These are phyloP conservation scores for Solenopsis fugax DNA, from an alignment of 1,140 invertebrate genomes.

Conservation along the genomic window DNA sequence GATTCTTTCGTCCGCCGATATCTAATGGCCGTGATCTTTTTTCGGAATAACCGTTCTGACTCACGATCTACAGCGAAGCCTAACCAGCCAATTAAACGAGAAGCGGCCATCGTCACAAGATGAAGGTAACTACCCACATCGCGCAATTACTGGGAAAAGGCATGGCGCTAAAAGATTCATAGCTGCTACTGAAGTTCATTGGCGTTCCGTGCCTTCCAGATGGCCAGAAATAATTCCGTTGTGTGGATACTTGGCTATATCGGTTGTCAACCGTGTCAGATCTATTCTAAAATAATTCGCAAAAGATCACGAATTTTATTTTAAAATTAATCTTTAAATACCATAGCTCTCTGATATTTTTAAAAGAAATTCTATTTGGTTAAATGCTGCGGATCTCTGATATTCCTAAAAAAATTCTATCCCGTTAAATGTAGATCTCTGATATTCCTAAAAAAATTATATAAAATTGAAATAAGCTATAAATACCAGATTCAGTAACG, in stretches of 20 bases:
- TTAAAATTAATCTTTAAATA: slow-evolving; percentile 14
- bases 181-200: slow-evolving; percentile 59
- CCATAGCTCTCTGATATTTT: neutral
- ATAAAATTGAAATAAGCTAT: neutral
- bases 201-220: neutral
- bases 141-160: slow-evolving; percentile 75
- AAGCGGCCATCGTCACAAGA: slow-evolving; percentile 64
- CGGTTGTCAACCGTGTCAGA: neutral
- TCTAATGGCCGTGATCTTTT: slow-evolving; percentile 53
- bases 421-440: neutral
- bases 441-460: neutral
- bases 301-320: neutral
- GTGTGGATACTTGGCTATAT: neutral
- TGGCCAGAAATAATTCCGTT: slow-evolving; percentile 69
- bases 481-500: neutral
- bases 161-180: slow-evolving; percentile 78
- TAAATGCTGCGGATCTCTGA: neutral
- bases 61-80: slow-evolving; percentile 61
- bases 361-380: neutral
- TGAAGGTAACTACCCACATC: slow-evolving; percentile 73
- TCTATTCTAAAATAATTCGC: neutral
- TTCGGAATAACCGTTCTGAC: slow-evolving; percentile 27
- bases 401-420: neutral
- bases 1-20: slow-evolving; percentile 39
- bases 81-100: slow-evolving; percentile 75